Percentiles rank a stretch among this genome's conserved stretches.
Evolutionary conservation across 2,797 vertebrate genomes (phyloP).

Genomic region (Anabacerthia variegaticeps): DNA sequence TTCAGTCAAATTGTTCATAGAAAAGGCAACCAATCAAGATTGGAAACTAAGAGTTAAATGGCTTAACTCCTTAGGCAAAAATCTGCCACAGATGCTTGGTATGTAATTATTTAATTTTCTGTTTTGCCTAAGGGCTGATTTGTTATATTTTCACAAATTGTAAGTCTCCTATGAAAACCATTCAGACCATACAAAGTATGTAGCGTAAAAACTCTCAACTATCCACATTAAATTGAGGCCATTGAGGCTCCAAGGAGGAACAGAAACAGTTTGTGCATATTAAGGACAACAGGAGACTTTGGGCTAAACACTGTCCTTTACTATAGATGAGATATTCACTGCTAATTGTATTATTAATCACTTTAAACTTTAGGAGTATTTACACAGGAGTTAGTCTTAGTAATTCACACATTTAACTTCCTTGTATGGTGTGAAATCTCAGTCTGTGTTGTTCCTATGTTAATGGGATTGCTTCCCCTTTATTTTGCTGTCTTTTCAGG

Average conservation of each 20-base stretch:
- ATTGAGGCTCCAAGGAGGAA: neutral
- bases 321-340: neutral
- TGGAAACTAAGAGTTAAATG: slow-evolving; percentile 92
- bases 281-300: neutral
- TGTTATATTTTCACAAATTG: neutral
- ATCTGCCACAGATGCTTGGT: slow-evolving; percentile 75
- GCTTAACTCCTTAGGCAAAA: slow-evolving; percentile 87
- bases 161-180: neutral
- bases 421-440: neutral
- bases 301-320: neutral
- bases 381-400: neutral
- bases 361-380: neutral
- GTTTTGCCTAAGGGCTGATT: neutral
- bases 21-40: slow-evolving; percentile 90
- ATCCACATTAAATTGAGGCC: neutral
- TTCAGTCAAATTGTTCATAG: slow-evolving; percentile 86
- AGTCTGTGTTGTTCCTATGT: neutral
- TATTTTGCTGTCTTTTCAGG: neutral
- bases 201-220: neutral
- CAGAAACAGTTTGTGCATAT: neutral
- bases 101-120: slow-evolving; percentile 24
- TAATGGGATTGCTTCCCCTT: neutral
- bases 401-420: neutral
- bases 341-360: neutral
- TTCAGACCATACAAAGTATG: neutral